Evolutionary conservation across 2,797 vertebrate genomes (phyloP).

Genomic region (Coendou prehensilis): DNA sequence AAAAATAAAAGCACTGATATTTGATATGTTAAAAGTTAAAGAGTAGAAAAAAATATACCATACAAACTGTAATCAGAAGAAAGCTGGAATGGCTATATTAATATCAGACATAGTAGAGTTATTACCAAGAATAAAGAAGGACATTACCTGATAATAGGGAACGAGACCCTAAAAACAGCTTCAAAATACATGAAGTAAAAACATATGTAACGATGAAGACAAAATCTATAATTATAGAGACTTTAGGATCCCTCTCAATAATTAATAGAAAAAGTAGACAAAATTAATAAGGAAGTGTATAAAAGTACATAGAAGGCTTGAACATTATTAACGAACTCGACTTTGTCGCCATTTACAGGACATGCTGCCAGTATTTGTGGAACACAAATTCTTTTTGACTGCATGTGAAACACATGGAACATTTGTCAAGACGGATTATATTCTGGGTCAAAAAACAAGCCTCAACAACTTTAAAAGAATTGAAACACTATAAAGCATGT

Average conservation of each 20-base stretch:
- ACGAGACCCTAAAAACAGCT: neutral
- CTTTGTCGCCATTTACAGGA: neutral
- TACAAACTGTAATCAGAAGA: neutral
- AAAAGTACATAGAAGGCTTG: neutral
- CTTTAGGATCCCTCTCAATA: neutral
- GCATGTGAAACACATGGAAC: neutral
- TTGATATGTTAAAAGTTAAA: neutral
- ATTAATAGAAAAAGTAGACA: slow-evolving; percentile 50
- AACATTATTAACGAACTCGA: neutral
- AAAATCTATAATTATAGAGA: neutral
- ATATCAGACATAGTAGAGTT: neutral
- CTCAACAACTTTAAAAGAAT: neutral
- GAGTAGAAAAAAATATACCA: neutral
- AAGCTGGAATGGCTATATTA: neutral
- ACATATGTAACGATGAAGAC: slow-evolving; percentile 27
- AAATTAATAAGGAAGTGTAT: neutral
- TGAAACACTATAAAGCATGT: slow-evolving; percentile 27
- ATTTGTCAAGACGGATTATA: slow-evolving; percentile 1
- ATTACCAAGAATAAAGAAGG: neutral
- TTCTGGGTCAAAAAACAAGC: neutral
- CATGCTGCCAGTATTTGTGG: neutral
- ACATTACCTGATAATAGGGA: neutral
- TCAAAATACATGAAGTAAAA: slow-evolving; percentile 21
- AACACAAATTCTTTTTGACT: slow-evolving; percentile 31
- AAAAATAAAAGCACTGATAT: slow-evolving; percentile 25